These are phyloP conservation scores for Oncorhynchus tshawytscha DNA, from an alignment of 2,113 vertebrate species.

Conservation along the genomic window DNA sequence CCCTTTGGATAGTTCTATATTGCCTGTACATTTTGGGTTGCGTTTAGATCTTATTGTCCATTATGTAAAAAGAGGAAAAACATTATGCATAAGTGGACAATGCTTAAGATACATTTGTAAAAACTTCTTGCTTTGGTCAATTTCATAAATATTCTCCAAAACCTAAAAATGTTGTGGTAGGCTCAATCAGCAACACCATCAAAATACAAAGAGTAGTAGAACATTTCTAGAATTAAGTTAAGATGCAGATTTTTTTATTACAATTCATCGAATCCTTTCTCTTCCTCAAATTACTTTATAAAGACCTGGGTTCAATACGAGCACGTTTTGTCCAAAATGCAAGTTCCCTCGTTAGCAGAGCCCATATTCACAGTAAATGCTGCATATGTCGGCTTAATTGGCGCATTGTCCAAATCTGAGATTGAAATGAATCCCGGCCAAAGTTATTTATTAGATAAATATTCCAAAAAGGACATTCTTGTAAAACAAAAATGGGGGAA, in stretches of 20 bases:
- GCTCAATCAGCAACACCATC: no score
- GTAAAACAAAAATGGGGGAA: neutral
- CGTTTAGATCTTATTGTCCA: constrained; percentile 70
- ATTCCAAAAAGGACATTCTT: constrained; percentile 11
- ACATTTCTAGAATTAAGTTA: neutral
- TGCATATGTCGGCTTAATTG: no score
- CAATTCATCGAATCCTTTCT: constrained; percentile 16
- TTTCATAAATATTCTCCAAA: no score
- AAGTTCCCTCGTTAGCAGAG: no score
- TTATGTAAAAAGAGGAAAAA: constrained; percentile 27
- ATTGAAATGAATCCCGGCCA: no score
- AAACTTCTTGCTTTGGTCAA: neutral
- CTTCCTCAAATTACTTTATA: constrained; percentile 12
- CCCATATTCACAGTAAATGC: no score
- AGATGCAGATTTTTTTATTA: neutral
- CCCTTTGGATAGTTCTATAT: constrained; percentile 86
- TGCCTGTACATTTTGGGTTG: constrained; percentile 75
- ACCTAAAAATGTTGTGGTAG: neutral
- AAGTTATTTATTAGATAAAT: constrained; percentile 29
- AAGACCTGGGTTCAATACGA: neutral
- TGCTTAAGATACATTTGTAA: constrained; percentile 68
- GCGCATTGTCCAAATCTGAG: no score
- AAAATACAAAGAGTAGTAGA: neutral
- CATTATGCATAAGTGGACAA: constrained; percentile 50
- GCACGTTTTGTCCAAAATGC: no score